Conservation (phyloP, 92 coral and sea anemone species). For the Phenganax marumi region DNA sequence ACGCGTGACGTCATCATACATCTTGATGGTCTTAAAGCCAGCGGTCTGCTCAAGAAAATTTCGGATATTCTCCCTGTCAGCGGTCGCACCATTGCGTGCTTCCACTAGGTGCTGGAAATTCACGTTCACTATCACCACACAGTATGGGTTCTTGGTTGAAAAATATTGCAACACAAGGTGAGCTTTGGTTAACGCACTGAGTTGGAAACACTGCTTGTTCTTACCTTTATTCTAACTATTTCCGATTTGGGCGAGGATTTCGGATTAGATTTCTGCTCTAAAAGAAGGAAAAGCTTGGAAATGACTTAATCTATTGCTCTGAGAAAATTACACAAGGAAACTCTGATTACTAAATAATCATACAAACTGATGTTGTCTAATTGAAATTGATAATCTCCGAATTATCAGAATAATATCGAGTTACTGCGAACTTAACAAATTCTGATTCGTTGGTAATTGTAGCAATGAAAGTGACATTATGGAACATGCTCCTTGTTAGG, state of each 20-base stretch:
- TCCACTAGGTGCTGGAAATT: conserved; percentile 51
- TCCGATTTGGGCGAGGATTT: not conserved
- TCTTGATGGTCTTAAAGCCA: conserved; percentile 57
- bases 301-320: too few species aligned
- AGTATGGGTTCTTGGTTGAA: conserved; percentile 63
- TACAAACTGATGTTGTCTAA: too few species aligned
- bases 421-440: too few species aligned
- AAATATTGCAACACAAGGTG: not conserved
- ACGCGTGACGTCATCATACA: conserved; percentile 44
- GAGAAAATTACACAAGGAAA: too few species aligned
- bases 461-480: too few species aligned
- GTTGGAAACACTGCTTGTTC: not conserved
- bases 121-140: conserved; percentile 75
- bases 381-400: too few species aligned
- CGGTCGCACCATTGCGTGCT: conserved; percentile 74
- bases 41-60: conserved; percentile 52
- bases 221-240: not conserved
- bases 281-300: too few species aligned
- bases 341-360: too few species aligned
- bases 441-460: too few species aligned
- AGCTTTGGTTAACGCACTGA: not conserved
- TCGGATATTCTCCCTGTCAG: conserved; percentile 62
- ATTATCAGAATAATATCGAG: too few species aligned
- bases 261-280: not conserved
- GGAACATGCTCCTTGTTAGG: too few species aligned